Evolutionary conservation across 2,888 invertebrate species (phyloP), one percentile per base, ranked within the genome.

Genomic region (Keiferia lycopersicella): DNA sequence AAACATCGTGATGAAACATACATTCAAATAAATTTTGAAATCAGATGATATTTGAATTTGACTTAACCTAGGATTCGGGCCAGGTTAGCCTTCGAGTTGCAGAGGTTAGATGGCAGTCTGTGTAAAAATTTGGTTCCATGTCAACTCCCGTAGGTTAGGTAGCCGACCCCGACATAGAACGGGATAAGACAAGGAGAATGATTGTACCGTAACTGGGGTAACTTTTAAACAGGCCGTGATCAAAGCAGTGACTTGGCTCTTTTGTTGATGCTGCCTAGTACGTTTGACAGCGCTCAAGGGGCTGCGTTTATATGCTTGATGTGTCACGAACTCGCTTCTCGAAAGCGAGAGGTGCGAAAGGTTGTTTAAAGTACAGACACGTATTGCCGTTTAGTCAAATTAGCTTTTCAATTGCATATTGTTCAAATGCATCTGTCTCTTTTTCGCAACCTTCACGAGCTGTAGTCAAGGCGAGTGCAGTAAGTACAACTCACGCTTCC

Each of bases 221-320:
- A 61, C 61, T 61, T 59, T 30, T 39, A 10, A 34, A 34, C 34
- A 10, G 38, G n/a, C 45, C 30, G 20, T 50, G 48, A 61, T 61
- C 61, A 61, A 50, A 61, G 50, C 3, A 18, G 18, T 61, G 61
- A 61, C 50, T 48, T 16, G 20, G n/a, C 48, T 34, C 30, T 61
- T 48, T 45, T 30, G 48, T 45, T 30, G 50, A 51, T 22, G 51
- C 22, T 51, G 22, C 20, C 51, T 51, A 51, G 51, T 51, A 4
- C 18, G 22, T 22, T 22, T 20, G 51, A 51, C 51, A 20, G 20
- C 11, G 20, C 20, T 51, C 20, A 12, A 51, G 51, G 51, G 51
- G 51, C 20, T 11, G 48, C 48, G 48, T 50, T 50, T 50, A 18
- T 10, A 18, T 51, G 51, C 20, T 51, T 20, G 14, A 12, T 41